These are phyloP conservation scores for Drosophila tani DNA, from an alignment of 1,140 invertebrate genomes.

Conservation along the genomic window DNA sequence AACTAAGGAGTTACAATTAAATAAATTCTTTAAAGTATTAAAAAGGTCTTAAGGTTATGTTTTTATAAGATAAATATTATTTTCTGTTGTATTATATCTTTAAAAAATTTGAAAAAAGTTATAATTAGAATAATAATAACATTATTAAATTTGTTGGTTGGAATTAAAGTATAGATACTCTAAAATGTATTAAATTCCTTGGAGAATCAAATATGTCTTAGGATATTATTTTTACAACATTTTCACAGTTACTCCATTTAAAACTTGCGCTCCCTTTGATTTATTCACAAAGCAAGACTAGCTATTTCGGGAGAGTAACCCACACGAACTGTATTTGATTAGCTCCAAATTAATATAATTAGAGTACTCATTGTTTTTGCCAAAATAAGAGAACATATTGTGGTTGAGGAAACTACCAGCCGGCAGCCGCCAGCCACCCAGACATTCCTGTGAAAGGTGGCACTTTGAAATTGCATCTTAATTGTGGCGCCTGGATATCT, in stretches of 20 bases:
- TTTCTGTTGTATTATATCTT: no score
- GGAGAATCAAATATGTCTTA: not conserved
- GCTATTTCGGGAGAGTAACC: not conserved
- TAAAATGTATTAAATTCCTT: not conserved
- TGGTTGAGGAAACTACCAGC: not conserved
- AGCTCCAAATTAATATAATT: not conserved
- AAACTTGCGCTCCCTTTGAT: no score
- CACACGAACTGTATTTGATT: not conserved
- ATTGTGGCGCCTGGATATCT: constrained; percentile 56
- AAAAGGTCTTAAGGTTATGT: no score
- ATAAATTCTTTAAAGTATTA: no score
- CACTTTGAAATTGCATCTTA: constrained; percentile 49
- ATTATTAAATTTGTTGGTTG: no score
- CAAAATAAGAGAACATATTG: constrained; percentile 2
- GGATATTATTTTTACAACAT: not conserved
- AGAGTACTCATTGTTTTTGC: constrained; percentile 2
- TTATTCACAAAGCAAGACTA: no score
- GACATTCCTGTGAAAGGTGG: constrained; percentile 1
- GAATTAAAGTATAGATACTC: no score
- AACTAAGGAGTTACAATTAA: no score
- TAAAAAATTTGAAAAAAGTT: no score
- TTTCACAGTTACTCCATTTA: not conserved
- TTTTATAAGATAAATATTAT: no score
- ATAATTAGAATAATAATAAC: no score
- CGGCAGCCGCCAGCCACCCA: not conserved